Base-by-base conservation (phyloP, 2,888 invertebrate species). In the Nipponacmea schrenckii region DNA sequence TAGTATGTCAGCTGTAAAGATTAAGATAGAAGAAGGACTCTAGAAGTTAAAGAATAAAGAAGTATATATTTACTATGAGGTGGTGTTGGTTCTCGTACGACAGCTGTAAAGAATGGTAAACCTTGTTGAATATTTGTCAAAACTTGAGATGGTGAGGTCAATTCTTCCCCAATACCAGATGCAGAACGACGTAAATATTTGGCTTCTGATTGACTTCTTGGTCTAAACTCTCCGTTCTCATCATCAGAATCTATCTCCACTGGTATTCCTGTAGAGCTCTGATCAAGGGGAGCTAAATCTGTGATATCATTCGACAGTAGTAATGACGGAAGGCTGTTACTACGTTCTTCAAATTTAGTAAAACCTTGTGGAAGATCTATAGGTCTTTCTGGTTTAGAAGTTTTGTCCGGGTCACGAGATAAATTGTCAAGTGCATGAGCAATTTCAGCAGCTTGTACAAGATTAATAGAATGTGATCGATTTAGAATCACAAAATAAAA, bases 401-500 rank as follows among this genome's bases (percentile, higher is more conserved):
- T 17, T 50, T 50, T 46, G 8, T 27, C 56, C 10, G 48, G 24
- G 17, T 44, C 44, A 20, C 64, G 68, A 44, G 68, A 75, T n/a
- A 78, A 74, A 26, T 77, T 74, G 10, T 68, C 73, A 45, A 87
- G 76, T 3, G 83, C 83, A 14, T 79, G 76, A 68, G 78, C 81
- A 24, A 84, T 73, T 14, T 81, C 84, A 50, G 79, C 74, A 12
- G 82, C 81, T 72, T 84, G 81, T 45, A 71, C 62, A 27, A 75
- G 64, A 72, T 71, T 80, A 68, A 79, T 78, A 45, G 75, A 74
- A 20, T 78, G 75, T 14, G 79, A 74, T 63, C 82, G 77, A 70
- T 82, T 82, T 46, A 81, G 75, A 1, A 91, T 90, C 64, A 93
- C 86, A 84, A 92, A 93, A 87, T 93, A 93, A 75, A 91, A 91